Conservation (phyloP, 30 jellyfish, hydroid and myxozoan species). For the Chrysaora quinquecirrha region DNA sequence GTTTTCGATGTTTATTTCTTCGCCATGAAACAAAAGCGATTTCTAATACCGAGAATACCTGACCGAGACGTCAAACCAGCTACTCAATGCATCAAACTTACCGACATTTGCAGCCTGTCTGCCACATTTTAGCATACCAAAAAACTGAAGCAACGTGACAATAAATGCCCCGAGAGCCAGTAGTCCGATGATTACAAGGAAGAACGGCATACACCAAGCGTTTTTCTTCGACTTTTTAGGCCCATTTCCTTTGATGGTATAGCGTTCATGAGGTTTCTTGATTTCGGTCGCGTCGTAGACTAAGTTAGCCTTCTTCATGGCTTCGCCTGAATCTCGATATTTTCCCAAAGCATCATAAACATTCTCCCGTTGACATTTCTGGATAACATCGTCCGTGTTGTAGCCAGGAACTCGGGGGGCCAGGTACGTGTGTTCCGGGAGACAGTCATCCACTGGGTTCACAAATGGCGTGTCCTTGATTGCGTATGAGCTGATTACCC, state of each 20-base stretch:
- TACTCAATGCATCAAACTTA: too few relatives aligned
- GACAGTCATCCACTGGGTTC: constrained; percentile 10
- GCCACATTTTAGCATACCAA: constrained; percentile 52
- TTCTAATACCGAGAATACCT: too few relatives aligned
- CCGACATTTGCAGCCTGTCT: too few relatives aligned
- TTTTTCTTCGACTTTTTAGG: constrained; percentile 2
- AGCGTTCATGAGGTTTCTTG: background rate
- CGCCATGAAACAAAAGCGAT: too few relatives aligned
- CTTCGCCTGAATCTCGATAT: constrained; percentile 44
- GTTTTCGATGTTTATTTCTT: too few relatives aligned
- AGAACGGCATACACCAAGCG: constrained; percentile 37
- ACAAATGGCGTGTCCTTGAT: constrained; percentile 51
- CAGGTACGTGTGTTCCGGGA: constrained; percentile 59
- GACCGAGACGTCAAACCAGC: too few relatives aligned
- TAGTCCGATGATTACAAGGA: constrained; percentile 21
- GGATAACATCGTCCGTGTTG: constrained; percentile 67
- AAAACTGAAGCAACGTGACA: constrained; percentile 49
- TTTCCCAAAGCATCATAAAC: constrained; percentile 66
- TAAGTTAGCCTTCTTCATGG: constrained; percentile 32
- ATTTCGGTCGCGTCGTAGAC: constrained; percentile 11
- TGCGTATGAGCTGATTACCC: constrained; percentile 41
- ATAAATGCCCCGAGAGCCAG: constrained; percentile 42
- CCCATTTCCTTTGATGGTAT: background rate
- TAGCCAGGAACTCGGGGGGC: constrained; percentile 72
- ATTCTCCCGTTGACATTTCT: constrained; percentile 50